Conservation (phyloP, 1,140 invertebrate genomes). For the Bombus confusus region DNA sequence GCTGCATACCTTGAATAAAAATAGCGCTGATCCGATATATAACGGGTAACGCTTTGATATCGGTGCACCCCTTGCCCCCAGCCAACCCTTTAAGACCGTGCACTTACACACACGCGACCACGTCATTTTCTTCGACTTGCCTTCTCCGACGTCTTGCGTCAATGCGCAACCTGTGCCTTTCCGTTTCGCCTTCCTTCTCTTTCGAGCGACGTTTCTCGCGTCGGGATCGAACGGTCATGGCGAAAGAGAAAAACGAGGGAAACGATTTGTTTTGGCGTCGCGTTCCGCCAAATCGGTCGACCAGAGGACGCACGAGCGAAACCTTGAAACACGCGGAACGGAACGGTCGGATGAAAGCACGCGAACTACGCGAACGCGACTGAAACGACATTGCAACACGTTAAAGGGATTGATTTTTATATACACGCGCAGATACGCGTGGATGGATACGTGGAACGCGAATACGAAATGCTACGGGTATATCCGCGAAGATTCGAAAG, state of each 20-base stretch:
- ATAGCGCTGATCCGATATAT: constrained; percentile 54
- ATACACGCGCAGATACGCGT: background rate
- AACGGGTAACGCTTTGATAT: constrained; percentile 41
- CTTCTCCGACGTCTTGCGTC: constrained; percentile 44
- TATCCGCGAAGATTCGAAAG: background rate
- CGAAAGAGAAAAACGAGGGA: background rate
- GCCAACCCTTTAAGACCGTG: background rate
- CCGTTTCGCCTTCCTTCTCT: background rate
- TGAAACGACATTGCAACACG: background rate
- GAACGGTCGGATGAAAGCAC: constrained; percentile 1
- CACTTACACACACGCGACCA: constrained; percentile 46
- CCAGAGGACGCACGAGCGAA: background rate
- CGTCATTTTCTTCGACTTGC: constrained; percentile 52
- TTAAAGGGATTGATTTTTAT: background rate
- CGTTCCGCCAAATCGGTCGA: background rate
- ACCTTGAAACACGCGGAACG: constrained; percentile 6
- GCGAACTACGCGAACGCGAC: background rate
- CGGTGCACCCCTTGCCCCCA: background rate
- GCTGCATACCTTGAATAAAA: constrained; percentile 62
- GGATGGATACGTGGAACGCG: background rate
- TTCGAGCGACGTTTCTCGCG: background rate
- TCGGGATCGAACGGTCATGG: background rate
- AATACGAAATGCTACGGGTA: background rate
- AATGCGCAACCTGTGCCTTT: constrained; percentile 46
- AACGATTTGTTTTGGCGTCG: background rate